Conservation (phyloP, 2,797 vertebrate species). For the Thaleichthys pacificus region DNA sequence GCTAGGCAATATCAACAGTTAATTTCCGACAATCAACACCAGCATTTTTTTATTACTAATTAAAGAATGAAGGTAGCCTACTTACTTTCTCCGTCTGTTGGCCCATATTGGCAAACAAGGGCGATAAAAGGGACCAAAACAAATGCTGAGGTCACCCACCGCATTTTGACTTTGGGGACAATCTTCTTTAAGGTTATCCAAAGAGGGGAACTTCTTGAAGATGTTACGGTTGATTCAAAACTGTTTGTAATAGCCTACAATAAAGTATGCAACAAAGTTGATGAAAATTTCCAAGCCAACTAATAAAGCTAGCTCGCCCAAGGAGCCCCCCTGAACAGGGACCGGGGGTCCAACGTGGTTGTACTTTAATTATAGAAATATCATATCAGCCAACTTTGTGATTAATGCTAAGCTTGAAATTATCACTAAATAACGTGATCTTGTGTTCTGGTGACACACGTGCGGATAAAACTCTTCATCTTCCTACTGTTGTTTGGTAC, state of each 20-base stretch:
- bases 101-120: conserved; percentile 73
- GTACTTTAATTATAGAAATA: conserved; percentile 40
- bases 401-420: conserved; percentile 30
- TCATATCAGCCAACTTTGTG: conserved; percentile 47
- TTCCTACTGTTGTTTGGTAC: conserved; percentile 63
- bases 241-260: conserved; percentile 12
- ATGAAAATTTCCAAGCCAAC: conserved; percentile 30
- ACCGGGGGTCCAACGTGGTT: conserved; percentile 52
- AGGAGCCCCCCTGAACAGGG: conserved; percentile 50
- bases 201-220: conserved; percentile 36
- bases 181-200: conserved; percentile 44
- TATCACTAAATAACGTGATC: conserved; percentile 70
- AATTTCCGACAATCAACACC: background rate
- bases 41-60: background rate
- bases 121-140: conserved; percentile 74
- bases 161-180: conserved; percentile 66
- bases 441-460: conserved; percentile 63
- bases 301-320: conserved; percentile 32
- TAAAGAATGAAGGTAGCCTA: conserved; percentile 36
- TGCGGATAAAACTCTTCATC: conserved; percentile 68
- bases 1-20: background rate
- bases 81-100: conserved; percentile 81
- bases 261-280: conserved; percentile 32
- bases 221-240: conserved; percentile 32
- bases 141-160: conserved; percentile 66